Evolutionary conservation across 2,797 vertebrate genomes (phyloP).

Genomic region (Manis pentadactyla): DNA sequence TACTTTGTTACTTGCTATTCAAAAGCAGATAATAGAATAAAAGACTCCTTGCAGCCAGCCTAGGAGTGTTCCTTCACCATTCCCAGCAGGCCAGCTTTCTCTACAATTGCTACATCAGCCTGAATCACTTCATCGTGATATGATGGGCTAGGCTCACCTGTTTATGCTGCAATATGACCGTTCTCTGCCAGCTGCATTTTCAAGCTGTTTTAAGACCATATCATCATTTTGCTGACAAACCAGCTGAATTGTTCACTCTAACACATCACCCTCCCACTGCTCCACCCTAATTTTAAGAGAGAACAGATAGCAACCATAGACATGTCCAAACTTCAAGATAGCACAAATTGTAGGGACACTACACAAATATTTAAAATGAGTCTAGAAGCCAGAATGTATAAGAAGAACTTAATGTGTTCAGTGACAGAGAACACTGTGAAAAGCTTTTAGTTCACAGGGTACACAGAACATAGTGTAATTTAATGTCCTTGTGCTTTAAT

Average conservation of each 20-base stretch:
- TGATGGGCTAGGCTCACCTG: background rate
- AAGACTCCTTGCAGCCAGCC: background rate
- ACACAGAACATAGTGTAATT: background rate
- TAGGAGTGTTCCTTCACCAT: background rate
- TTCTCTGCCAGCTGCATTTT: background rate
- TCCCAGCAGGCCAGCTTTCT: background rate
- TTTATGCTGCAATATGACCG: background rate
- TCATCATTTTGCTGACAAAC: background rate
- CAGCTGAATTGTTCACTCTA: background rate
- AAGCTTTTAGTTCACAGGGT: slow-evolving; percentile 21
- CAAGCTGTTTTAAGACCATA: background rate
- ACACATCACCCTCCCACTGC: background rate
- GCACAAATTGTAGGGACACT: background rate
- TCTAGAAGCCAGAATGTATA: background rate
- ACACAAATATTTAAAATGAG: slow-evolving; percentile 28
- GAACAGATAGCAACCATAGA: background rate
- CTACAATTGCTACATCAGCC: background rate
- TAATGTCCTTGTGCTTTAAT: slow-evolving; percentile 32
- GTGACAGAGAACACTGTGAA: background rate
- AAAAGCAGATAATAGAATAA: background rate
- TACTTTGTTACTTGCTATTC: slow-evolving; percentile 7
- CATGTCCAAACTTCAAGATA: background rate
- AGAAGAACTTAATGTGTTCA: background rate
- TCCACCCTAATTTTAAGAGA: background rate
- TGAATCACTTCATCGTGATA: background rate